Evolutionary conservation across 2,113 vertebrate species (phyloP).

Genomic region (Pseudorhombus dupliciocellatus): DNA sequence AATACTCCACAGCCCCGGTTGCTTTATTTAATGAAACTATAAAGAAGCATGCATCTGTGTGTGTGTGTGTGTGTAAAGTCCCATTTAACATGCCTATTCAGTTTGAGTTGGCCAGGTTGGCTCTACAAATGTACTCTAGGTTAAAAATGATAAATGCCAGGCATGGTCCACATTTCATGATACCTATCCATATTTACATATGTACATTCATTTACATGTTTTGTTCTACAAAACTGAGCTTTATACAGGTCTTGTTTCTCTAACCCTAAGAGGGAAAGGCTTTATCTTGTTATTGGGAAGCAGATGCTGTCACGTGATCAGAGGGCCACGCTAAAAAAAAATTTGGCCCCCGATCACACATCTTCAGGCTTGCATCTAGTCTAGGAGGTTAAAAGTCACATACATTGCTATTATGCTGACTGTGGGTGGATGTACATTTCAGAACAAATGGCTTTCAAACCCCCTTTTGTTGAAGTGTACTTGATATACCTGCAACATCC

Average conservation of each 20-base stretch:
- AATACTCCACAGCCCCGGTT: constrained; percentile 39
- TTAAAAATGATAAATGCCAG: constrained; percentile 42
- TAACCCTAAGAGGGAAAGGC: constrained; percentile 3
- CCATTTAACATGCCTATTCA: neutral
- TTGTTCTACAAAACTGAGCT: constrained; percentile 43
- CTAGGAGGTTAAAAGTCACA: neutral
- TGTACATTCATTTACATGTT: constrained; percentile 70
- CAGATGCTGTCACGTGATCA: neutral
- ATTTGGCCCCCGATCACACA: constrained; percentile 22
- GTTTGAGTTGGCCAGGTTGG: too few relatives aligned
- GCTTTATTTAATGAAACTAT: constrained; percentile 46
- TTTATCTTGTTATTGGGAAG: neutral
- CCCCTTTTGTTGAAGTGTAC: neutral
- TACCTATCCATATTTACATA: constrained; percentile 70
- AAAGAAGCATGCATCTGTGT: neutral
- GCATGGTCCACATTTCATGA: constrained; percentile 2
- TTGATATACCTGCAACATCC: constrained; percentile 45
- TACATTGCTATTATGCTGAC: neutral
- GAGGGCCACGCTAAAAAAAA: neutral
- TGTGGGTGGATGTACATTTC: neutral
- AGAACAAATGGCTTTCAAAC: neutral
- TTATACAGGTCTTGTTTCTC: neutral
- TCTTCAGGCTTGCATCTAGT: too few relatives aligned
- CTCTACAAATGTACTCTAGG: constrained; percentile 10
- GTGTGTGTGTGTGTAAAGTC: constrained; percentile 1